Conservation (phyloP, 1,140 invertebrate species). For the Dendrolimus kikuchii region DNA sequence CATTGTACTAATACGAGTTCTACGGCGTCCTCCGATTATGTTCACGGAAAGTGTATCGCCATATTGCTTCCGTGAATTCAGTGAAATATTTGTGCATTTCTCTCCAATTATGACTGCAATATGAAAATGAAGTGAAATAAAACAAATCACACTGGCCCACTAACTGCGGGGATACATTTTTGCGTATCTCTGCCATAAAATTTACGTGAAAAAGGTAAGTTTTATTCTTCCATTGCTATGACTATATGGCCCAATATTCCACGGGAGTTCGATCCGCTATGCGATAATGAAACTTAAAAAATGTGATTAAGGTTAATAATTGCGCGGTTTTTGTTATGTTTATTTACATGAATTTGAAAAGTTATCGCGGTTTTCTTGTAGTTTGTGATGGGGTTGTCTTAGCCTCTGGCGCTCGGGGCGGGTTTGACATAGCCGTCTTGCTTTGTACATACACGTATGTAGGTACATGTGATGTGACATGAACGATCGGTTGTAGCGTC, state of each 20-base stretch:
- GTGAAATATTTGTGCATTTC: conserved; percentile 66
- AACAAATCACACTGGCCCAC: conserved; percentile 36
- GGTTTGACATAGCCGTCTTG: conserved; percentile 37
- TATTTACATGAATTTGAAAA: conserved; percentile 73
- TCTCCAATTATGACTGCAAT: conserved; percentile 67
- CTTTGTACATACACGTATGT: conserved; percentile 67
- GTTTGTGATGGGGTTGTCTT: conserved; percentile 41
- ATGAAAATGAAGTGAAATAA: conserved; percentile 61
- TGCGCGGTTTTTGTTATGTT: conserved; percentile 73
- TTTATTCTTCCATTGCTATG: conserved; percentile 68
- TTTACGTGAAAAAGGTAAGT: conserved; percentile 65
- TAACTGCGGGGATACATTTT: conserved; percentile 41
- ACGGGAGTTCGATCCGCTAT: conserved; percentile 72
- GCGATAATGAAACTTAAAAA: conserved; percentile 74
- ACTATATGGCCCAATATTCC: conserved; percentile 74
- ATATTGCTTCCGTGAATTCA: conserved; percentile 71
- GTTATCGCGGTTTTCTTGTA: conserved; percentile 66
- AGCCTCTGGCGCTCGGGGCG: conserved; percentile 40
- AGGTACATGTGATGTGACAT: conserved; percentile 65
- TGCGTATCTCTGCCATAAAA: conserved; percentile 34
- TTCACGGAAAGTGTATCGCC: conserved; percentile 70
- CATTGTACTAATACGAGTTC: conserved; percentile 67
- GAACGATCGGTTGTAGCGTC: conserved; percentile 61
- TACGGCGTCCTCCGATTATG: conserved; percentile 70
- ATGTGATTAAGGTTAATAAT: conserved; percentile 74